Conservation (phyloP, 2,113 vertebrate species). For the Neogale vison region DNA sequence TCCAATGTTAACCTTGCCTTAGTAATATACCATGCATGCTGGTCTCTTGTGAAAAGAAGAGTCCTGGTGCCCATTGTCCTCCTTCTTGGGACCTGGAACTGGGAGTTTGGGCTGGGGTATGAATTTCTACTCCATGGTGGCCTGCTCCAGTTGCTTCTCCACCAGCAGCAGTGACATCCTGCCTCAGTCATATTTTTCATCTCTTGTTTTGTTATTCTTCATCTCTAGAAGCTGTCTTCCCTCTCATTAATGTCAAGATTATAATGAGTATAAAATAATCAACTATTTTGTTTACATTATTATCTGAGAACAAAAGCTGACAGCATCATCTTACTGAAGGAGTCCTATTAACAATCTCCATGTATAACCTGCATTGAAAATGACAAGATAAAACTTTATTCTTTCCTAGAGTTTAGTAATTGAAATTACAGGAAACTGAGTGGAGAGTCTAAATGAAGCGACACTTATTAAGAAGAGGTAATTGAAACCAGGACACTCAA, state of each 20-base stretch:
- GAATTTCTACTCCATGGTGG: no score
- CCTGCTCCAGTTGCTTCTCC: no score
- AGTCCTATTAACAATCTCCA: neutral
- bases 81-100: neutral
- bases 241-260: neutral
- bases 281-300: neutral
- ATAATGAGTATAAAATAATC: neutral
- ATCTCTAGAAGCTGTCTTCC: neutral
- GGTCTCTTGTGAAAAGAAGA: neutral
- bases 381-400: neutral
- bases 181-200: rapidly evolving
- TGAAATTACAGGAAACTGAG: slow-evolving; percentile 36
- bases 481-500: slow-evolving; percentile 47
- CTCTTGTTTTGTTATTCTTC: neutral
- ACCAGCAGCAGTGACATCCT: rapidly evolving
- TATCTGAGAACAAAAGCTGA: neutral
- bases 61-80: rapidly evolving
- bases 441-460: neutral
- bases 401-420: neutral
- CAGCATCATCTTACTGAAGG: neutral
- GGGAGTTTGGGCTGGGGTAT: rapidly evolving
- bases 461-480: slow-evolving; percentile 49
- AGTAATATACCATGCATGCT: rapidly evolving
- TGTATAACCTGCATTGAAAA: neutral
- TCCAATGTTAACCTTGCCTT: neutral